Evolutionary conservation across 2,797 vertebrate species (phyloP).

Genomic region (Girardinus metallicus): DNA sequence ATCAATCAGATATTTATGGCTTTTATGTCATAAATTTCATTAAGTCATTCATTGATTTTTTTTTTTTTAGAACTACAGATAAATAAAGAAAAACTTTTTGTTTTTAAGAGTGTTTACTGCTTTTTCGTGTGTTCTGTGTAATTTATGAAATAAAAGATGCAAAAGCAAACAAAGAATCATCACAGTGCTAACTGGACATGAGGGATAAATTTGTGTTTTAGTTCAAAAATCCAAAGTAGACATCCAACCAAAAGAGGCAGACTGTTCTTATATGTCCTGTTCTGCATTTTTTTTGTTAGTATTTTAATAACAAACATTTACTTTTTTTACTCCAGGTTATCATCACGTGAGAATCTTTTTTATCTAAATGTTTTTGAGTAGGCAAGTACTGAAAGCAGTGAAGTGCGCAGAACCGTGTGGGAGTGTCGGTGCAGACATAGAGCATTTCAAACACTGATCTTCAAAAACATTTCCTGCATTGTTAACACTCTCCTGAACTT

Average conservation of each 20-base stretch:
- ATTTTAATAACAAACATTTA: neutral
- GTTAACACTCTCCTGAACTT: constrained; percentile 11
- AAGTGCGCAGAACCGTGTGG: neutral
- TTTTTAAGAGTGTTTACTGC: neutral
- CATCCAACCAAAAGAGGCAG: neutral
- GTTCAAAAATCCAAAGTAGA: neutral
- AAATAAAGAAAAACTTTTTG: neutral
- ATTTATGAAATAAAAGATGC: neutral
- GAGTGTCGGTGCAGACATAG: neutral
- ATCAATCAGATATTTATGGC: neutral
- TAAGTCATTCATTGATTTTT: neutral
- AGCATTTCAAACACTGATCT: neutral
- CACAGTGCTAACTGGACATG: neutral
- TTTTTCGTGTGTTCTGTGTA: neutral
- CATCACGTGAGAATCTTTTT: neutral
- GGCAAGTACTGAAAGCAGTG: neutral
- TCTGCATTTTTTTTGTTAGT: neutral
- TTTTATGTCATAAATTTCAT: neutral
- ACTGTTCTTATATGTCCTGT: neutral
- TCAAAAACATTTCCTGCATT: neutral
- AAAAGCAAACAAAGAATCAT: neutral
- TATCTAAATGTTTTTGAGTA: neutral
- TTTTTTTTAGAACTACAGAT: neutral
- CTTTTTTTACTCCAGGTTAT: neutral
- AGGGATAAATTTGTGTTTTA: neutral